A percentile compares a stretch with the other conserved stretches of the same genome.
Evolutionary conservation across 2,113 vertebrate genomes (phyloP).

Genomic region (Microtus ochrogaster): DNA sequence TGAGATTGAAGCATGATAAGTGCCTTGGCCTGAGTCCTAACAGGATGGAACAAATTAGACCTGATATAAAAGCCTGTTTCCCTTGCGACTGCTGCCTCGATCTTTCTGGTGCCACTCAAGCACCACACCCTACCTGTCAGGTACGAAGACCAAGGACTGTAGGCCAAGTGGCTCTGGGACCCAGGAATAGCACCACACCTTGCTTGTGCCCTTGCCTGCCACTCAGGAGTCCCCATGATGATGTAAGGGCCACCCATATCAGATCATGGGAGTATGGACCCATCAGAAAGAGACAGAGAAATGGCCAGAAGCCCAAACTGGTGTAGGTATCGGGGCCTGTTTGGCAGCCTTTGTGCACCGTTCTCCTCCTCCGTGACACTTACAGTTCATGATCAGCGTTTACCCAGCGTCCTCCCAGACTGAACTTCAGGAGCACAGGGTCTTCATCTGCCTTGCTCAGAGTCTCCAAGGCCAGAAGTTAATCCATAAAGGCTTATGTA

Average conservation of each 20-base stretch:
- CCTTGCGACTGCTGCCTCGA: not conserved
- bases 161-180: not conserved
- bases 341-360: not conserved
- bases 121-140: not conserved
- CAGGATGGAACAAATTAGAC: not conserved
- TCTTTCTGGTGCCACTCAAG: not conserved
- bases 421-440: not conserved
- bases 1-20: not conserved
- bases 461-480: not conserved
- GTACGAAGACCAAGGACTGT: not conserved
- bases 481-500: not conserved
- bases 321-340: not conserved
- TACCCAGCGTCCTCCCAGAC: not conserved
- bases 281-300: not conserved
- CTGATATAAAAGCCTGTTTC: not conserved
- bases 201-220: not conserved
- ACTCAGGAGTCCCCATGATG: not conserved
- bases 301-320: not conserved
- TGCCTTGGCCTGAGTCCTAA: not conserved
- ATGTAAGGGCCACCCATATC: not conserved
- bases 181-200: not conserved
- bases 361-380: not conserved
- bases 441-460: not conserved
- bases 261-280: not conserved
- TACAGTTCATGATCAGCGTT: not conserved